Evolutionary conservation across 2,888 invertebrate species (phyloP).

Genomic region (Philaethria dido): DNA sequence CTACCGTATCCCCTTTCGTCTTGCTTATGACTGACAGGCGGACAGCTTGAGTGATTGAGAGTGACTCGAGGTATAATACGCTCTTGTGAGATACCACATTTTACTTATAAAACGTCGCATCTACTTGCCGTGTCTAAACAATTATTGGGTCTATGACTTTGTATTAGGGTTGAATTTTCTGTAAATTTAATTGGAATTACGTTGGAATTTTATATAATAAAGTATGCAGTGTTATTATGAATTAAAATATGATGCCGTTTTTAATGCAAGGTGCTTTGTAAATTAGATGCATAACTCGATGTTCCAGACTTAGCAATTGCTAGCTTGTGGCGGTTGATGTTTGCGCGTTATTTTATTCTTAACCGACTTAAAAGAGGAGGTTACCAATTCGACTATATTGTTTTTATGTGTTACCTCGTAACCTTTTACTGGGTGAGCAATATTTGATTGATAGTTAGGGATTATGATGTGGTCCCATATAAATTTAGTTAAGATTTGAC

Average conservation of each 20-base stretch:
- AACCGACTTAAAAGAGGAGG: too few species aligned
- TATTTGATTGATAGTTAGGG: too few species aligned
- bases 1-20: slow-evolving; percentile 78
- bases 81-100: slow-evolving; percentile 65
- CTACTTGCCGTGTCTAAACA: slow-evolving; percentile 49
- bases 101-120: slow-evolving; percentile 52
- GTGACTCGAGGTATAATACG: slow-evolving; percentile 82
- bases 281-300: slow-evolving; percentile 58
- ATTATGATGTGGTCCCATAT: too few species aligned
- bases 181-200: slow-evolving; percentile 30
- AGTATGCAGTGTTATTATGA: slow-evolving; percentile 68
- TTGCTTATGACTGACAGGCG: slow-evolving; percentile 82
- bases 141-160: slow-evolving; percentile 56
- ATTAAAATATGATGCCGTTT: slow-evolving; percentile 76
- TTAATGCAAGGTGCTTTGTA: slow-evolving; percentile 61
- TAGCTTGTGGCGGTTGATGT: slow-evolving; percentile 18
- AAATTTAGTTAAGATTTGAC: too few species aligned
- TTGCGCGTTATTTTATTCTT: too few species aligned
- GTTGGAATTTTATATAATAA: slow-evolving; percentile 30
- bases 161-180: slow-evolving; percentile 38
- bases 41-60: slow-evolving; percentile 83
- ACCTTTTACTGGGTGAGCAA: too few species aligned
- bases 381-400: too few species aligned
- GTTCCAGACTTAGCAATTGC: slow-evolving; percentile 23
- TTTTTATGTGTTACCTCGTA: too few species aligned